Base-by-base conservation (phyloP, 2,113 vertebrate genomes). In the Dendrocopos noguchii region DNA sequence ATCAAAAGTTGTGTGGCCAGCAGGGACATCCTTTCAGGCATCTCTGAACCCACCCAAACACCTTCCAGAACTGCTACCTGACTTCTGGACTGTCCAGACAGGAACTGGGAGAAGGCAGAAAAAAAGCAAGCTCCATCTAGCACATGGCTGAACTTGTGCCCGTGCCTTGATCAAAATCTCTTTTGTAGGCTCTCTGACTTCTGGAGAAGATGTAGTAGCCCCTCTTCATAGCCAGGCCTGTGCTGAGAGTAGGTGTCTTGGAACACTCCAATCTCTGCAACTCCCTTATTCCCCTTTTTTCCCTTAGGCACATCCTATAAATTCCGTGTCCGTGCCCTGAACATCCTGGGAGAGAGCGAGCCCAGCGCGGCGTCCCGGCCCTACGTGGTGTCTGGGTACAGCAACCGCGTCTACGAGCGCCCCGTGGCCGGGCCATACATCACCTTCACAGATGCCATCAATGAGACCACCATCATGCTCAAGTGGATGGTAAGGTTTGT, bases 391-490 rank as follows among this genome's bases (percentile, higher is more conserved):
- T 98, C 98, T 1, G 99, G 99, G 7, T 98, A 98, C 25, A 98
- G 97, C 63, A 98, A 97, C 93, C 98, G 98, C 11, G 97, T 97
- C 27, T 98, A 99, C 0, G 97, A 98, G 68, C 98, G 99, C 44
- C 99, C 99, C 0, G 98, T 99, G 29, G 98, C 99, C 0, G 99
- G 99, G 53, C 99, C 99, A 0, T 99, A 99, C 95, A 99, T 99
- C 97, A 99, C 99, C 91, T 99, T 99, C 96, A 99, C 99, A 0
- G 99, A 99, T 7, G 99, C 99, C 52, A 98, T 99, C 97, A 99
- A 99, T 1, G 99, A 99, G 96, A 99, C 99, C 71, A 99, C 99
- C 94, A 98, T 99, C 96, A 99, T 99, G 96, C 98, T 99, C 64
- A 99, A 99, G 96, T 99, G 99, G 99, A 99, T 99, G 97, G 99